A percentile compares a stretch with the other conserved stretches of the same genome.
Evolutionary conservation across 2,113 vertebrate species (phyloP).

Genomic region (Urocynchramus pylzowi): DNA sequence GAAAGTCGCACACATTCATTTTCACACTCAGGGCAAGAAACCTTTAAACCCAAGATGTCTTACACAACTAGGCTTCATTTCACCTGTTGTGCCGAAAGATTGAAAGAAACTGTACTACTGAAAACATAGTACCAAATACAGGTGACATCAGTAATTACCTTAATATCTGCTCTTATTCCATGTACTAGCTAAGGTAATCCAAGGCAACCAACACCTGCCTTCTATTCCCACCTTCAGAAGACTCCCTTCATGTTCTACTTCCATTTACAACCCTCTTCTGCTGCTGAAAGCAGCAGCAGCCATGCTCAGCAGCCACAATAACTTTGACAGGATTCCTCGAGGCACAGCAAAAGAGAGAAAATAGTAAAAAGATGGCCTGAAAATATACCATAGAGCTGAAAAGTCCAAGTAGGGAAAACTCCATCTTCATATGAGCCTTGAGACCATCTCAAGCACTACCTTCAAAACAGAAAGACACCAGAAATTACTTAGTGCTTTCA

Average conservation of each 20-base stretch:
- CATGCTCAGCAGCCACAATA: not conserved
- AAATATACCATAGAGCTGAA: not conserved
- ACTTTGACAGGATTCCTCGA: not conserved
- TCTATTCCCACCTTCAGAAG: not conserved
- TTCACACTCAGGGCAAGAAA: not conserved
- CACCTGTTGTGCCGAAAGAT: not conserved
- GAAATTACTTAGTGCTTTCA: not conserved
- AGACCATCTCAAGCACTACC: not conserved
- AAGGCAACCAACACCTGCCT: not conserved
- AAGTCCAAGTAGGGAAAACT: not conserved
- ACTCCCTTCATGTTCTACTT: not conserved
- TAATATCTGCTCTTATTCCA: not conserved
- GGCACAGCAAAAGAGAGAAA: not conserved
- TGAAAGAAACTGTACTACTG: not conserved
- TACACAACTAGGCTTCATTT: not conserved
- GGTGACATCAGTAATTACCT: not conserved
- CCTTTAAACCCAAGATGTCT: not conserved
- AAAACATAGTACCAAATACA: not conserved
- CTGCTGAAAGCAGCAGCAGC: not conserved
- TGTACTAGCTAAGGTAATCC: not conserved
- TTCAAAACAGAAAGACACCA: not conserved
- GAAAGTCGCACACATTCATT: not conserved
- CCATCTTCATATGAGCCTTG: not conserved
- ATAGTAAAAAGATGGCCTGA: not conserved
- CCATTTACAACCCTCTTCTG: not conserved